Percentiles rank a stretch among this genome's conserved stretches.
These are phyloP conservation scores for Etheostoma nigrum DNA, from an alignment of 2,797 vertebrate species.

Conservation along the genomic window DNA sequence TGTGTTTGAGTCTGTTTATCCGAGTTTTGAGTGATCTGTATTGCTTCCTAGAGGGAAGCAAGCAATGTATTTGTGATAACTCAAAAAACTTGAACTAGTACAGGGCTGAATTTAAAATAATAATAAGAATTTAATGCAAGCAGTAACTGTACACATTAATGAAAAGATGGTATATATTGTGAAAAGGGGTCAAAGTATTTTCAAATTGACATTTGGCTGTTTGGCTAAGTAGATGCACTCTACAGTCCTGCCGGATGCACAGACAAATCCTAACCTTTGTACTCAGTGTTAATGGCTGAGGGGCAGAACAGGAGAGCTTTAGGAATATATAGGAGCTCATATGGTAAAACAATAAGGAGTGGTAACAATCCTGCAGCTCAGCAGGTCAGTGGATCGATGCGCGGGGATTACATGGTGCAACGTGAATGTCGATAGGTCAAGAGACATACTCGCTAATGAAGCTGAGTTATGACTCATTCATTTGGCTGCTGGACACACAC, in stretches of 20 bases:
- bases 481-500: conserved; percentile 49
- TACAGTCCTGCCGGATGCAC: conserved; percentile 35
- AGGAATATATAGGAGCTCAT: conserved; percentile 45
- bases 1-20: too few species aligned
- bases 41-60: too few species aligned
- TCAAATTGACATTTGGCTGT: conserved; percentile 40
- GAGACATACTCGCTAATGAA: conserved; percentile 76
- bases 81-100: not conserved
- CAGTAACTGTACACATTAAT: not conserved
- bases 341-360: conserved; percentile 63
- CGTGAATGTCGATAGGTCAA: conserved; percentile 78
- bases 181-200: conserved; percentile 37
- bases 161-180: not conserved
- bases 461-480: conserved; percentile 76
- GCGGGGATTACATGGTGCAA: conserved; percentile 67
- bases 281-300: conserved; percentile 22
- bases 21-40: too few species aligned
- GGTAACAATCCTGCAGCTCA: conserved; percentile 45
- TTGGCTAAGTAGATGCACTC: conserved; percentile 36
- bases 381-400: conserved; percentile 75
- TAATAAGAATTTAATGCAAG: not conserved
- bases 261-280: conserved; percentile 70
- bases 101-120: not conserved
- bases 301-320: conserved; percentile 27
- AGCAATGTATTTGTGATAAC: too few species aligned